phyloP scores from a whole-genome alignment of 1,140 invertebrate species.

The Dendroctonus ponderosae region DNA sequence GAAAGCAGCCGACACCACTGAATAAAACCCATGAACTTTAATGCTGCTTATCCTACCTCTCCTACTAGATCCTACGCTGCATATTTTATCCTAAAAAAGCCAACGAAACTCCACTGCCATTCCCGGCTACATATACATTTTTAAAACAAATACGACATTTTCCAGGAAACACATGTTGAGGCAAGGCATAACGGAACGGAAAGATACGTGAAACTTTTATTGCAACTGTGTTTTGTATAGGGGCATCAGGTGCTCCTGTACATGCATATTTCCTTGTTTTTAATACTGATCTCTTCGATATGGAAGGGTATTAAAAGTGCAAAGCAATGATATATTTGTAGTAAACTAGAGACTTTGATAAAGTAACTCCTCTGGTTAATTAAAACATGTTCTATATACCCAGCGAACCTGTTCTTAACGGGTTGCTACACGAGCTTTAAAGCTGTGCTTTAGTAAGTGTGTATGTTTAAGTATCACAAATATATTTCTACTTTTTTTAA shows the following conservation, averaged over 20 bases:
- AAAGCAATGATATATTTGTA: no score
- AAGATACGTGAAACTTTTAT: slow-evolving; percentile 41
- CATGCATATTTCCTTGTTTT: slow-evolving; percentile 1
- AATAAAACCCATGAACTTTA: background rate
- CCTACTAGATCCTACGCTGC: slow-evolving; percentile 7
- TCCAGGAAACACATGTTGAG: slow-evolving; percentile 39
- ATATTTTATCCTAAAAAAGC: slow-evolving; percentile 13
- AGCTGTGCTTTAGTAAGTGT: no score
- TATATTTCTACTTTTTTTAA: no score
- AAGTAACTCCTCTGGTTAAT: no score
- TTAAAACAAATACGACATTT: slow-evolving; percentile 42
- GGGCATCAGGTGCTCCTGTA: slow-evolving; percentile 27
- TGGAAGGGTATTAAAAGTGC: no score
- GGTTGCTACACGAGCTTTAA: no score
- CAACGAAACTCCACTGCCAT: background rate
- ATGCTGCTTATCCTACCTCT: slow-evolving; percentile 19
- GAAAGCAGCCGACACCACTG: no score
- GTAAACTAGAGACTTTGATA: no score
- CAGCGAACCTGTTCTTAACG: no score
- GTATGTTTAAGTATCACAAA: no score
- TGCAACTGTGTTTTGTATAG: slow-evolving; percentile 36
- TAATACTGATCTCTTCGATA: no score
- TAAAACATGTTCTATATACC: no score
- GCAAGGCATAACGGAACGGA: slow-evolving; percentile 33
- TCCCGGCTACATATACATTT: slow-evolving; percentile 37